phyloP scores from a whole-genome alignment of 1,140 invertebrate genomes.

The Ceratitis capitata region DNA sequence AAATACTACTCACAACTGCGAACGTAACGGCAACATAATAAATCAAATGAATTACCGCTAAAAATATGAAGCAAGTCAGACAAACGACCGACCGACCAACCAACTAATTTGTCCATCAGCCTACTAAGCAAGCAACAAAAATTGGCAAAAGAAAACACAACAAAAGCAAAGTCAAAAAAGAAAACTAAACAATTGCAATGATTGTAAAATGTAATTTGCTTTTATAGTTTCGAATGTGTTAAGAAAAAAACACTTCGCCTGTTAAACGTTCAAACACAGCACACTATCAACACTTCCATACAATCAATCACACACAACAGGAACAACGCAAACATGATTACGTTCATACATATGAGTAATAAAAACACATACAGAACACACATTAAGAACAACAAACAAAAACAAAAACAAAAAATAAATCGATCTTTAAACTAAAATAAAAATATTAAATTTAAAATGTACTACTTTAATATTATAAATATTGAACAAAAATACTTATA shows the following conservation, averaged over 20 bases:
- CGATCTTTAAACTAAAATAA: constrained; percentile 21
- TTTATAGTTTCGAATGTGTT: constrained; percentile 32
- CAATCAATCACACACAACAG: background rate
- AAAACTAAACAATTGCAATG: background rate
- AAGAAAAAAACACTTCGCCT: constrained; percentile 13
- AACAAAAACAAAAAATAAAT: constrained; percentile 16
- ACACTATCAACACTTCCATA: background rate
- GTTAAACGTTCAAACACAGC: background rate
- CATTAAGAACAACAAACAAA: background rate
- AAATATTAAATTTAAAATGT: background rate
- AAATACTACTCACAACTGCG: background rate
- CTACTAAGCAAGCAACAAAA: constrained; percentile 15
- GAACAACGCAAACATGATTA: background rate
- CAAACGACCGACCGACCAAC: background rate
- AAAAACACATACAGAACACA: constrained; percentile 29
- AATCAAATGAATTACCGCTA: background rate
- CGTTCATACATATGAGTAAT: constrained; percentile 24
- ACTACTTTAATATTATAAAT: background rate
- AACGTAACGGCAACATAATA: background rate
- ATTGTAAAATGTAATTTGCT: constrained; percentile 1
- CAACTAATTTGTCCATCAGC: constrained; percentile 10
- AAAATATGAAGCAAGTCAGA: constrained; percentile 7
- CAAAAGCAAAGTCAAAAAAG: background rate
- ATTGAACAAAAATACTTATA: background rate
- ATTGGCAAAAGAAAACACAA: constrained; percentile 2